Evolutionary conservation across 2,113 vertebrate species (phyloP), one percentile per base, ranked within the genome.

Genomic region (Lepus timidus): DNA sequence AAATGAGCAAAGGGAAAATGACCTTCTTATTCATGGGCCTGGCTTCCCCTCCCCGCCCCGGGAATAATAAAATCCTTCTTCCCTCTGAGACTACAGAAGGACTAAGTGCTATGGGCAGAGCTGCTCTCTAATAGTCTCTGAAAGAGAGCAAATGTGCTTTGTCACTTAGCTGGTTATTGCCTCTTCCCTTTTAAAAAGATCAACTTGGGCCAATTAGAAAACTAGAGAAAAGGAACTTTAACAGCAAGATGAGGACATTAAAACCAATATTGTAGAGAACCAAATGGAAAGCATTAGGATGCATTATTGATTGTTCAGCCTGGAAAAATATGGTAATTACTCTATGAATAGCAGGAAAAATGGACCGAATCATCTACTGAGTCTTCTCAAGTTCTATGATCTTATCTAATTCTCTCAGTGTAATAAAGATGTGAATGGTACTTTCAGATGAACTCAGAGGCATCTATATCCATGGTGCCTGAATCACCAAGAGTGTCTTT

Each of bases 151-250:
- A 92, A 92, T 95, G 83, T 64, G n/a, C 83, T 96, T 80, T 80
- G 82, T 92, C 73, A 90, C 82, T 92, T 96, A 95, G 92, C 81
- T 88, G 23, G 92, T 90, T 80, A 95, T 88, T 90, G 51, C 85
- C 64, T 86, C 83, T 93, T 92, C 82, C 65, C 6, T 81, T 85
- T 90, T 92, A 83, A 84, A 91, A 95, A 85, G 92, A 95, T 93
- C 85, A 96, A 73, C 91, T 88, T 91, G 64, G 27, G 33, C 85
- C 0, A 39, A 95, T 96, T 88, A 92, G 90, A 91, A 97, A 96
- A 88, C 61, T 91, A 93, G 70, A 85, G 81, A 92, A 93, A 88
- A 90, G 85, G 62, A 91, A 80, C 55, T 89, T 95, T 88, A 85
- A 83, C 31, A 85, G 87, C 76, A 88, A 80, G 39, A 88, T 90